Evolutionary conservation across 1,140 invertebrate genomes (phyloP).

Genomic region (Pogonognathellus flavescens): DNA sequence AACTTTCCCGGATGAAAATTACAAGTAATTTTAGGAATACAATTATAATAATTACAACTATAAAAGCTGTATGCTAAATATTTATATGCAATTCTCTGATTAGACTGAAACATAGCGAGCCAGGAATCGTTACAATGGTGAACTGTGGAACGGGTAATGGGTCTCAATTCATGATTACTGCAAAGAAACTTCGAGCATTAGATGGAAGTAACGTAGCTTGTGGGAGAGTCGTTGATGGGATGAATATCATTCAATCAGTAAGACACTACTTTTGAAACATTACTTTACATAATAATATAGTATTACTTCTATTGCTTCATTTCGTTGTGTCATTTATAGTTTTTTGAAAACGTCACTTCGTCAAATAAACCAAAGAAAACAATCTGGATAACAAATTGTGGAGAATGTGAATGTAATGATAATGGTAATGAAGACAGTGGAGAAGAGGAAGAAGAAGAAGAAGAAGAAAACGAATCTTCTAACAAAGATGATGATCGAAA

Average conservation of each 20-base stretch:
- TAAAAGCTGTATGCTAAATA: not conserved
- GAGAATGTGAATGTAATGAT: constrained; percentile 36
- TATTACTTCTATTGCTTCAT: not conserved
- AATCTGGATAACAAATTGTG: constrained; percentile 58
- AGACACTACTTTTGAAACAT: not conserved
- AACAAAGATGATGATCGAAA: too few relatives aligned
- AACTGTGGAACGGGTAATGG: constrained; percentile 80
- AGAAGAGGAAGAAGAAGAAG: constrained; percentile 39
- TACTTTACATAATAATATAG: too few relatives aligned
- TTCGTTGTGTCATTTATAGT: not conserved
- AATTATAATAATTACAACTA: not conserved
- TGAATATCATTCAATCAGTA: constrained; percentile 57
- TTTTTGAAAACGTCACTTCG: constrained; percentile 41
- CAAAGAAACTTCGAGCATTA: constrained; percentile 52
- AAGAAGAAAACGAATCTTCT: not conserved
- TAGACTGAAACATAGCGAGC: constrained; percentile 86
- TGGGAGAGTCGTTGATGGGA: constrained; percentile 59
- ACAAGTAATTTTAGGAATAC: too few relatives aligned
- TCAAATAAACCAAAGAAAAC: constrained; percentile 32
- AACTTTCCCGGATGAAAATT: constrained; percentile 98
- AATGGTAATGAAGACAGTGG: constrained; percentile 3
- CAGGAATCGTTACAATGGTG: constrained; percentile 91
- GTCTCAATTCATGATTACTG: constrained; percentile 65
- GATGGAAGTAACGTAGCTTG: constrained; percentile 64
- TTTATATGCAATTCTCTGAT: not conserved